Base-by-base conservation (phyloP, 2,888 invertebrate genomes). In the Polyommatus icarus region DNA sequence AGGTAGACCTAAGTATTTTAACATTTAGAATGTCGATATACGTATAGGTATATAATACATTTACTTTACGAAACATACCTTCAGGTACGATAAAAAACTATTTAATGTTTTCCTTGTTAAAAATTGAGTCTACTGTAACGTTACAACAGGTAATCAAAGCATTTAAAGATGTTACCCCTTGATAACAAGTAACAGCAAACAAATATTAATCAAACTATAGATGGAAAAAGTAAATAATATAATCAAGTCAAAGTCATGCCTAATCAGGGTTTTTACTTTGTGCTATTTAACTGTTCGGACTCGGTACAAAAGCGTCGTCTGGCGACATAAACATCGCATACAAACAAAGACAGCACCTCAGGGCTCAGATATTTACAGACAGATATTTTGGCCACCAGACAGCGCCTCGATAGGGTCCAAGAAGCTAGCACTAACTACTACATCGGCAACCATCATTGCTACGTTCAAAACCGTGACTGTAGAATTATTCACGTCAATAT, bases 1-100 rank as follows among this genome's bases (percentile, higher is more conserved):
- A 24, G 61, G 61, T 61, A 61, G 61, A 24, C 61, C 61, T 20
- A 61, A 61, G 61, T 24, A 59, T 59, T 20, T 59, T 61, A 8
- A 61, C 24, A 61, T 61, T 61, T 61, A 61, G 61, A 61, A 61
- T 61, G 24, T 61, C 10, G 24, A 61, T 12, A 61, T 61, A 20
- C 61, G 10, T 61, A 12, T 20, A 7, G 2, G n/a, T 59, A 24
- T 61, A 24, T 59, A 8, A 24, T 61, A 61, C 20, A 61, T 61
- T 61, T 61, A 61, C 20, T 59, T 59, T 59, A 59, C 20, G 8
- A 8, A 59, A 8, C 61, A 61, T 61, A 61, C 24, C 20, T 12
- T 61, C 12, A 10, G 61, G 8, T 24, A 24, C 24, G 61, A 8
- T 24, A 61, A 24, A 61, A 61, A 54, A 0, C 15, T 6, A 36